phyloP scores from a whole-genome alignment of 2,113 vertebrate genomes.

The Podilymbus podiceps region DNA sequence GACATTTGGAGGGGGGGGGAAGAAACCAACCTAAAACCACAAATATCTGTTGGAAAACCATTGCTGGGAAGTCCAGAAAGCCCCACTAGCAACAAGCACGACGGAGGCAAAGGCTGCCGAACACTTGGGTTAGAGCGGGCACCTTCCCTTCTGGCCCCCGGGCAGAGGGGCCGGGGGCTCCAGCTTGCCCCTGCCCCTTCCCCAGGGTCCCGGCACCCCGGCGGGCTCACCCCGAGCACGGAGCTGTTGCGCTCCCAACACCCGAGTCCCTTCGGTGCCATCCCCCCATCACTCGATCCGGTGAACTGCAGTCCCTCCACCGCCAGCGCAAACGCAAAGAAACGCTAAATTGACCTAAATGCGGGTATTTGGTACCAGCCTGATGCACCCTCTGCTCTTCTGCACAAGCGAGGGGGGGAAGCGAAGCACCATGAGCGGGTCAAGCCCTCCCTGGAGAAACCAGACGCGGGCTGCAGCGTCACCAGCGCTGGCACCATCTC shows the following conservation, averaged over 20 bases:
- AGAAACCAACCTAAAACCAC: neutral
- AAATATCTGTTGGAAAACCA: neutral
- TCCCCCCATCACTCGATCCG: no score
- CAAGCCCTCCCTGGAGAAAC: neutral
- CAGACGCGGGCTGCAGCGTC: neutral
- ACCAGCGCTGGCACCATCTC: neutral
- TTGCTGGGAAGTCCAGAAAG: neutral
- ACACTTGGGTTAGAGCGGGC: neutral
- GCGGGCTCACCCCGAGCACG: neutral
- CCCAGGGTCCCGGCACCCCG: neutral
- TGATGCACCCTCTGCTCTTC: neutral
- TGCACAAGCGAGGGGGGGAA: neutral
- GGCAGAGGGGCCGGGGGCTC: neutral
- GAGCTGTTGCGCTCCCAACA: neutral
- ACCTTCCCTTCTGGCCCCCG: neutral
- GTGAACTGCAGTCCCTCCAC: no score
- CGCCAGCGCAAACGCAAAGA: fast-evolving
- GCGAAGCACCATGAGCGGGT: fast-evolving
- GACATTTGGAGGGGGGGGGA: fast-evolving
- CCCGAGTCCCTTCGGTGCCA: fast-evolving
- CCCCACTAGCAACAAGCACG: neutral
- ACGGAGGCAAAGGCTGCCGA: neutral
- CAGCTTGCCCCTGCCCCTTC: neutral
- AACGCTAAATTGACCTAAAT: neutral
- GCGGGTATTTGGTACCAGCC: no score